Evolutionary conservation across 2,797 vertebrate species (phyloP).

Genomic region (Crenichthys baileyi): DNA sequence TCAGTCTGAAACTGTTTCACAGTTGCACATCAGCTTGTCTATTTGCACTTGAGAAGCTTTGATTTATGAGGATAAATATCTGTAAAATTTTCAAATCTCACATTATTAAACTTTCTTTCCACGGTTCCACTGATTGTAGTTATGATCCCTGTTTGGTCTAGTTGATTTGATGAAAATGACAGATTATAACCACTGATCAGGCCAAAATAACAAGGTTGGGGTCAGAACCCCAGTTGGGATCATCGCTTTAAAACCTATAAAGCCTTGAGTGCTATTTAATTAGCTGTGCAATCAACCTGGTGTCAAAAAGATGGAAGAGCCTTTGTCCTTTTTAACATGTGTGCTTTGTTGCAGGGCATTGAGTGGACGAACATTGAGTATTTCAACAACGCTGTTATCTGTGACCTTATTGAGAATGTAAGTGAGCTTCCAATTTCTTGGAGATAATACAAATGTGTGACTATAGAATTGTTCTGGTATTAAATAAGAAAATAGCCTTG

Average conservation of each 20-base stretch:
- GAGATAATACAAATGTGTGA: constrained; percentile 7
- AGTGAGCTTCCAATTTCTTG: constrained; percentile 72
- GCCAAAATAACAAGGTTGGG: too few relatives aligned
- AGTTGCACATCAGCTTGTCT: neutral
- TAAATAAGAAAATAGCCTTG: neutral
- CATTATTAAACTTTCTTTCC: neutral
- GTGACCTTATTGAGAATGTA: constrained; percentile 99
- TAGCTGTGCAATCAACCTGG: neutral
- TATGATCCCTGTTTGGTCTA: neutral
- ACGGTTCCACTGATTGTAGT: neutral
- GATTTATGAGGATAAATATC: neutral
- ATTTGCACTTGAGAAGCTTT: neutral
- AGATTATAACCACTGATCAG: too few relatives aligned
- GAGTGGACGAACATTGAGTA: constrained; percentile 99
- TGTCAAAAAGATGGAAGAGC: neutral
- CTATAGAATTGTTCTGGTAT: neutral
- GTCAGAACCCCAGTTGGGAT: too few relatives aligned
- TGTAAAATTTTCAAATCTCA: neutral
- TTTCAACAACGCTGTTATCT: constrained; percentile 98
- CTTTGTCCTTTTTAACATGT: constrained; percentile 34
- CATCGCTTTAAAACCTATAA: neutral
- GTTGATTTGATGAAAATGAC: neutral
- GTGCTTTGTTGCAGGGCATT: constrained; percentile 85
- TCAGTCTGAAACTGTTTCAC: too few relatives aligned
- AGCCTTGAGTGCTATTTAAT: constrained; percentile 11